Evolutionary conservation across 2,888 invertebrate genomes (phyloP).

Genomic region (Pelosia muscerda): DNA sequence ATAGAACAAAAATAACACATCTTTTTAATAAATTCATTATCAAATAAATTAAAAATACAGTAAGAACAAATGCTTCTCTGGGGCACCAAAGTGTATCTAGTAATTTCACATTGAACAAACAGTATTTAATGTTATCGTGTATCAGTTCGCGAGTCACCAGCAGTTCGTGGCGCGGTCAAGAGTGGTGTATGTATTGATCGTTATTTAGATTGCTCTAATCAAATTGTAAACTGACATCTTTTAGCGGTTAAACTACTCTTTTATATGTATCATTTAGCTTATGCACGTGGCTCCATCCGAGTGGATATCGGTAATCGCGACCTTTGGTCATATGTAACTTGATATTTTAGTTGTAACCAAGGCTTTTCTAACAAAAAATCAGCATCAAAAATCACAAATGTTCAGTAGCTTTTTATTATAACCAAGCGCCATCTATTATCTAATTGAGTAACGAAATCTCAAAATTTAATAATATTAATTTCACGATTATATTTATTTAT

Average conservation of each 20-base stretch:
- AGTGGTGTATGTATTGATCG: constrained; percentile 54
- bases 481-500: no score
- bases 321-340: no score
- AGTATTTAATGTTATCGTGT: constrained; percentile 33
- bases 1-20: constrained; percentile 24
- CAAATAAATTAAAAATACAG: constrained; percentile 19
- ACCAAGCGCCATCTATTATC: no score
- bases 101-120: constrained; percentile 28
- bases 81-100: constrained; percentile 28
- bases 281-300: no score
- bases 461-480: no score
- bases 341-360: no score
- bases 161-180: constrained; percentile 55
- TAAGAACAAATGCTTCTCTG: constrained; percentile 26
- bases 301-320: no score
- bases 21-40: constrained; percentile 43
- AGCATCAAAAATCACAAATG: no score
- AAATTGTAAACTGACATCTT: background rate
- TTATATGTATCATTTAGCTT: no score
- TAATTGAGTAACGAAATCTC: no score
- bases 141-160: constrained; percentile 33
- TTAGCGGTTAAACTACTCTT: background rate
- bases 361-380: no score
- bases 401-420: no score
- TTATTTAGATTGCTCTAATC: background rate